Base-by-base conservation (phyloP, 2,113 vertebrate species). In the Microcebus murinus region DNA sequence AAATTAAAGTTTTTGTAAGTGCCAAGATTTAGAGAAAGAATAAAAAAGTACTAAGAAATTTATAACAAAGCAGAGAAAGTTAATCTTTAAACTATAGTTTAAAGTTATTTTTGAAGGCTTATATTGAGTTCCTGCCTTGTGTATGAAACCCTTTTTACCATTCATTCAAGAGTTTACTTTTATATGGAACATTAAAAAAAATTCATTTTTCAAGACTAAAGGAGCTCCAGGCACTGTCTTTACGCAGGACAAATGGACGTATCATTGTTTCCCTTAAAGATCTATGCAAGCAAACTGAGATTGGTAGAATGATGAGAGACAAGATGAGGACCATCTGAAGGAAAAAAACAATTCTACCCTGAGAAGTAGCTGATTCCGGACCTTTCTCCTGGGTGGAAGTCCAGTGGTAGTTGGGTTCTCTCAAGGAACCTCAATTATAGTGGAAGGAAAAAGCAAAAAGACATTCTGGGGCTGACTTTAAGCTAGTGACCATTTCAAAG, bases 1-100 rank as follows among this genome's bases (percentile, higher is more conserved):
- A 94, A 94, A 93, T 36, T 42, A 88, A 92, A 57, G 1, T 45
- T 95, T 91, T 81, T 31, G 74, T 68, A 86, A 61, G 36, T 65
- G 17, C 27, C 29, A 79, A 92, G 20, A 34, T 42, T 80, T 86
- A 87, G 52, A 73, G 70, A 42, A 65, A 77, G 39, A 81, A 29
- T 45, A 14, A 42, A 89, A 79, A 52, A 71, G 14, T 11, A 50
- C 31, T 65, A 31, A 82, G 34, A 95, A 83, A 39, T 29, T 57
- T 77, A 31, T 0, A 36, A 59, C 18, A 79, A 77, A 50, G 52
- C 42, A 36, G 57, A 13, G 67, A 80, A 90, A 96, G 31, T 42
- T 52, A 1, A 79, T 61, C 27, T 92, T 73, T 63, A 88, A 68
- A 93, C 20, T 80, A 21, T 36, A 11, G 6, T 1, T 76, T 15